Base-by-base conservation (phyloP, 1,140 invertebrate genomes). In the Euura lappo region DNA sequence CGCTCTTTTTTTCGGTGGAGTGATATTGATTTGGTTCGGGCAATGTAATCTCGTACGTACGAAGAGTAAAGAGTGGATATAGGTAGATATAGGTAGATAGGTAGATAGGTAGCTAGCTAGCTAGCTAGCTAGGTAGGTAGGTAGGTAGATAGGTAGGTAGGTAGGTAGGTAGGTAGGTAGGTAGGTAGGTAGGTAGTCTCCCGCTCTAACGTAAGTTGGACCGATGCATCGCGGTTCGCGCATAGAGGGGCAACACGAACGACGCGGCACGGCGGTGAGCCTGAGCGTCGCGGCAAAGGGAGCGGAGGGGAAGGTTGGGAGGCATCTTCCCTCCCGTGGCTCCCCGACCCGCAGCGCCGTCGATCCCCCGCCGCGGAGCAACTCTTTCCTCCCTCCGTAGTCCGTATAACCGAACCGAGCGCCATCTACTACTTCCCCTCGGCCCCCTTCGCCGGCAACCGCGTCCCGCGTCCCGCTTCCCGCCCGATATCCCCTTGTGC, bases 391-490 rank as follows among this genome's bases (percentile, higher is more conserved):
- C 28, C 28, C 28, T 28, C 28, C 28, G 28, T 28, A 28, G 28
- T 28, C 28, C 28, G 28, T 28, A 28, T 60, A 60, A n/a, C 8
- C 51, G 51, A 60, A 60, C 3, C 51, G 51, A 60, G 51, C 51
- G 51, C 51, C 51, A 60, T 60, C 51, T 60, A 60, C 51, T 5
- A 11, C 51, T n/a, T n/a, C 6, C 8, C 44, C 65, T 70, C 68
- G 65, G 64, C 68, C 65, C 71, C 47, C 60, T 70, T 69, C 72
- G 45, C 75, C 68, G 43, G 73, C 66, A 66, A 69, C 68, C 72
- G 42, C 71, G 65, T 60, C 71, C 73, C 45, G 42, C 45, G 51
- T 2, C 11, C 28, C 47, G 28, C 45, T 13, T 43, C 13, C 45
- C 65, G 5, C 69, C 28, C 28, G 28, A 28, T 28, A 28, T 28